Conservation (phyloP, 2,888 invertebrate species). For the Prosopocoilus inquinatus region DNA sequence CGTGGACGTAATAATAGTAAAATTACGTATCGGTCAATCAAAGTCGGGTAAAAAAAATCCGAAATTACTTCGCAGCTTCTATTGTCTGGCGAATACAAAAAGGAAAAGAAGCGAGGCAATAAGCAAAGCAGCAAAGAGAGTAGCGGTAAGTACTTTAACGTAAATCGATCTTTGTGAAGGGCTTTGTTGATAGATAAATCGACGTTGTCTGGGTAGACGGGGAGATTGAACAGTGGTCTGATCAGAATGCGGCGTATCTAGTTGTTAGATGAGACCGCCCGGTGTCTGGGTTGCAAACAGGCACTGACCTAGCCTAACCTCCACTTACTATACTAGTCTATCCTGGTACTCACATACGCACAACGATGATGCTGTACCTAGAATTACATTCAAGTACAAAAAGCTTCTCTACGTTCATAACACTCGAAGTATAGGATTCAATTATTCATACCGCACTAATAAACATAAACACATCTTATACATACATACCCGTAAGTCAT, state of each 20-base stretch:
- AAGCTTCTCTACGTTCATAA: no score
- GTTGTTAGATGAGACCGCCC: constrained; percentile 22
- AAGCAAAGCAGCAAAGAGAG: constrained; percentile 20
- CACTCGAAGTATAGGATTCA: no score
- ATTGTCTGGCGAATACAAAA: constrained; percentile 29
- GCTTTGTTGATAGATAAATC: constrained; percentile 29
- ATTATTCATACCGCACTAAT: no score
- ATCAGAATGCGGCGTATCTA: constrained; percentile 26
- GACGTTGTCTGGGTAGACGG: constrained; percentile 19
- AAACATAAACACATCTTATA: no score
- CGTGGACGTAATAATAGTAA: constrained; percentile 18
- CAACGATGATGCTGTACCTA: no score
- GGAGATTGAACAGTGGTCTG: constrained; percentile 18
- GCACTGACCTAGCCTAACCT: constrained; percentile 38
- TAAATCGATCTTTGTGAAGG: constrained; percentile 22
- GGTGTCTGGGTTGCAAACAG: constrained; percentile 26
- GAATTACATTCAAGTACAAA: no score
- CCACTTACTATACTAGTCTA: constrained; percentile 30
- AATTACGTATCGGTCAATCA: constrained; percentile 35
- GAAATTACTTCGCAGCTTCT: constrained; percentile 32
- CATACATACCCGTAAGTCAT: no score
- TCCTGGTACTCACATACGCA: constrained; percentile 1
- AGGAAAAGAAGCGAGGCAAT: constrained; percentile 13
- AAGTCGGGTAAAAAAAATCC: constrained; percentile 32
- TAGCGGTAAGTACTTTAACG: constrained; percentile 18